phyloP scores from a whole-genome alignment of 1,140 invertebrate species.

The Potamilus streckersoni region DNA sequence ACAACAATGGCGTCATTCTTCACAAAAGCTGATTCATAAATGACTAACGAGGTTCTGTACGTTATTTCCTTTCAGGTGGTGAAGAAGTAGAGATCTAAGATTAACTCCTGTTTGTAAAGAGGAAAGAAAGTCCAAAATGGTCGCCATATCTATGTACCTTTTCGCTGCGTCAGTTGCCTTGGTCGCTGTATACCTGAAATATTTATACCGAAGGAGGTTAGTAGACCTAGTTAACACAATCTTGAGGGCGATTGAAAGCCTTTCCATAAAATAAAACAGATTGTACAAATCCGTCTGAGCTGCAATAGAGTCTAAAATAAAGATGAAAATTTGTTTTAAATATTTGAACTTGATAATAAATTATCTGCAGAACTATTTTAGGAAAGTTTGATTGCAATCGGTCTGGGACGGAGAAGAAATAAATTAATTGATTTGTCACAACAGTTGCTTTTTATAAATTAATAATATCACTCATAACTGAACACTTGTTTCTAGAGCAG shows the following conservation, averaged over 20 bases:
- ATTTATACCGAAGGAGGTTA: slow-evolving; percentile 52
- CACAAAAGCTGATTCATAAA: too few species aligned
- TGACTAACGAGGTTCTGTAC: too few species aligned
- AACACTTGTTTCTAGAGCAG: neutral
- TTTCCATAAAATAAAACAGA: neutral
- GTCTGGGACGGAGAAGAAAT: too few species aligned
- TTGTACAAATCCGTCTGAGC: slow-evolving; percentile 1
- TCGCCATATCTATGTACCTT: slow-evolving; percentile 50
- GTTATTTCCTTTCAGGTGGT: too few species aligned
- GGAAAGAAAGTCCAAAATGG: slow-evolving; percentile 34
- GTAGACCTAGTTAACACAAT: slow-evolving; percentile 2
- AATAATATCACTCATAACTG: neutral
- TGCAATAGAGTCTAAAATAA: neutral
- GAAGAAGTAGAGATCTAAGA: too few species aligned
- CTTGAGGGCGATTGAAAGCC: neutral
- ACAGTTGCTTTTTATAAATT: neutral
- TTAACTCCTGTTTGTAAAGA: too few species aligned
- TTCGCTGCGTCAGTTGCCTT: slow-evolving; percentile 27
- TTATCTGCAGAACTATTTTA: too few species aligned
- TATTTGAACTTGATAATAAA: too few species aligned
- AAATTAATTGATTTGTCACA: neutral
- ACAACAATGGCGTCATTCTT: too few species aligned
- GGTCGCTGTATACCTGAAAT: slow-evolving; percentile 49
- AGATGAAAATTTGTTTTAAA: neutral
- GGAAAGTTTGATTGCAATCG: too few species aligned